A percentile compares a stretch with the other conserved stretches of the same genome.
Evolutionary conservation across 2,888 invertebrate species (phyloP).

Genomic region (Oligia latruncula): DNA sequence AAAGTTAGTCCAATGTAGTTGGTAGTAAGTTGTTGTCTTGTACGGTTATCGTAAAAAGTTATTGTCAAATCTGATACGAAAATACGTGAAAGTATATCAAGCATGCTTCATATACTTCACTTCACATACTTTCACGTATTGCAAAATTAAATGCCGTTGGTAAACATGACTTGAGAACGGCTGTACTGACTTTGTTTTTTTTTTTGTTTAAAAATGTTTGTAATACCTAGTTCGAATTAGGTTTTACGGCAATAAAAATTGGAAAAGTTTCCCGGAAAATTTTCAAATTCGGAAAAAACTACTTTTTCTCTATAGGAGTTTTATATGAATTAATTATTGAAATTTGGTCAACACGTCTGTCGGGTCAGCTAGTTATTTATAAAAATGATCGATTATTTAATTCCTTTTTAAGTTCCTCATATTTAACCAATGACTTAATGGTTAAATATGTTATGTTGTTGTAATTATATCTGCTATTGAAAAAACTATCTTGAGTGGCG

Average conservation of each 20-base stretch:
- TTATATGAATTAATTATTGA: background rate
- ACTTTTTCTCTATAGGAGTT: background rate
- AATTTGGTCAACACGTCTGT: background rate
- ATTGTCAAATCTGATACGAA: constrained; percentile 17
- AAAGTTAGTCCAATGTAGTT: background rate
- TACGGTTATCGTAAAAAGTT: constrained; percentile 6
- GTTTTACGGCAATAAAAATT: background rate
- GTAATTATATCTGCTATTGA: background rate
- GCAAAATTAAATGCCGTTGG: background rate
- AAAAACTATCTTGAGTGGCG: background rate
- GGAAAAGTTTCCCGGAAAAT: no score
- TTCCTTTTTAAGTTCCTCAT: background rate
- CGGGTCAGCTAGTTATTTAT: background rate
- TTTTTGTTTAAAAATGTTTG: background rate
- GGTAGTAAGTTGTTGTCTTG: background rate
- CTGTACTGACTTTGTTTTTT: background rate
- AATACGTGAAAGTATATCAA: background rate
- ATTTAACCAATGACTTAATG: background rate
- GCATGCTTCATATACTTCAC: no score
- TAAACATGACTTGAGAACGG: background rate
- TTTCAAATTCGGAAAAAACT: background rate
- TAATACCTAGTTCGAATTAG: background rate
- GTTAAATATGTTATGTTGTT: background rate
- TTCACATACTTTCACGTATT: no score
- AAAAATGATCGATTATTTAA: constrained; percentile 6